These are phyloP conservation scores for Netelia inedita DNA, from an alignment of 2,888 invertebrate species.

Conservation along the genomic window DNA sequence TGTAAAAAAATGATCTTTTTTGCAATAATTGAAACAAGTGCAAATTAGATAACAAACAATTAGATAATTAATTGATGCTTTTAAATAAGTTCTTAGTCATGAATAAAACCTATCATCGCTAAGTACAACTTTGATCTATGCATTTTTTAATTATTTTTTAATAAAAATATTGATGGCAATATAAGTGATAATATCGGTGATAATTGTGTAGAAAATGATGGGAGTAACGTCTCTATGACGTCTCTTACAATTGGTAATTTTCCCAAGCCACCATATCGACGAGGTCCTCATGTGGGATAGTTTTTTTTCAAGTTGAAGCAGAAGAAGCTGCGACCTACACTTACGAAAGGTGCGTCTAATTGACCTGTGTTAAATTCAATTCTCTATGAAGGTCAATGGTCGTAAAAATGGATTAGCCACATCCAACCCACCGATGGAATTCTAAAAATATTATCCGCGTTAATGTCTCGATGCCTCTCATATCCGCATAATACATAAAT, in stretches of 20 bases:
- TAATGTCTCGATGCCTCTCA: not conserved
- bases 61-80: too few species aligned
- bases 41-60: too few species aligned
- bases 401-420: conserved; percentile 44
- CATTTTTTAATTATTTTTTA: not conserved
- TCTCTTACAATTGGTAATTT: not conserved
- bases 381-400: conserved; percentile 59
- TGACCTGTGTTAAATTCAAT: conserved; percentile 62
- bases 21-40: too few species aligned
- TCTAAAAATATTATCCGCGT: conserved; percentile 3
- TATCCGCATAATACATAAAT: not conserved
- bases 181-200: not conserved
- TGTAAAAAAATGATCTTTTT: too few species aligned
- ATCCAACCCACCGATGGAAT: conserved; percentile 31
- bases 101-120: too few species aligned
- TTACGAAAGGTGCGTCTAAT: conserved; percentile 59
- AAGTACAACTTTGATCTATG: too few species aligned
- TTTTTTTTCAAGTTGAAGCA: conserved; percentile 40
- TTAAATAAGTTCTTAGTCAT: too few species aligned
- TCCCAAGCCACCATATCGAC: conserved; percentile 14
- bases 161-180: not conserved
- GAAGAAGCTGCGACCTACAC: conserved; percentile 50
- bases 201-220: not conserved
- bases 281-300: conserved; percentile 1
- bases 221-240: not conserved